phyloP scores from a whole-genome alignment of 2,797 vertebrate species.

The Malacoraja senta region DNA sequence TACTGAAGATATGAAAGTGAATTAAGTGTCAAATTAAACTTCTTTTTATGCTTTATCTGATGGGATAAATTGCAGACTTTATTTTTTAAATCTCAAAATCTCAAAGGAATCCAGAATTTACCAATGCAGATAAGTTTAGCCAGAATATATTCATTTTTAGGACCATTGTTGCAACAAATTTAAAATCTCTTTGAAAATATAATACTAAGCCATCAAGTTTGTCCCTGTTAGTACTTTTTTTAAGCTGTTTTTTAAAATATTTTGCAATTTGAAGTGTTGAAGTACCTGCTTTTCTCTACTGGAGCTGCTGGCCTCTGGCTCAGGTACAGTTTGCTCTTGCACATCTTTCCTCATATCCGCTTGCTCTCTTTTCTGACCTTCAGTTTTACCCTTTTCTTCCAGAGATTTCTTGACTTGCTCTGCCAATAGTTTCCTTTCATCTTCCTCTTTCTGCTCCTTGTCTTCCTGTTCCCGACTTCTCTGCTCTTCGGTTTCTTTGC shows the following conservation, averaged over 20 bases:
- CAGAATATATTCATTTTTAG: background rate
- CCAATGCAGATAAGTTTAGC: background rate
- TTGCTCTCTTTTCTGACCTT: background rate
- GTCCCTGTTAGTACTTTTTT: background rate
- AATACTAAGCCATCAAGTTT: background rate
- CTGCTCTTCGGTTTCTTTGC: slow-evolving; percentile 50
- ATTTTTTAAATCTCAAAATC: too few species aligned
- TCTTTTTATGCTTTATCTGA: too few species aligned
- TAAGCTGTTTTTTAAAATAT: background rate
- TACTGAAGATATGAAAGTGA: too few species aligned
- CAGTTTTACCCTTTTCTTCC: slow-evolving; percentile 49
- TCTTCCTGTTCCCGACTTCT: slow-evolving; percentile 52
- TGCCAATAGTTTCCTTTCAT: slow-evolving; percentile 47
- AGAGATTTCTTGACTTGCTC: slow-evolving; percentile 44
- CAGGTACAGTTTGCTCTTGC: background rate
- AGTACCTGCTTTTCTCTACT: background rate
- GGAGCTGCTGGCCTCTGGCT: background rate
- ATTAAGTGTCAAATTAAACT: too few species aligned
- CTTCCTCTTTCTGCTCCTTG: slow-evolving; percentile 51
- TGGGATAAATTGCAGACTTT: too few species aligned
- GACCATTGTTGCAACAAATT: background rate
- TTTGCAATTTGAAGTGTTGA: background rate
- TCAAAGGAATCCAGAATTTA: background rate
- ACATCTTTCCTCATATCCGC: background rate
- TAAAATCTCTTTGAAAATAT: background rate